Conservation (phyloP, 2,888 invertebrate species). For the Aphidius colemani region DNA sequence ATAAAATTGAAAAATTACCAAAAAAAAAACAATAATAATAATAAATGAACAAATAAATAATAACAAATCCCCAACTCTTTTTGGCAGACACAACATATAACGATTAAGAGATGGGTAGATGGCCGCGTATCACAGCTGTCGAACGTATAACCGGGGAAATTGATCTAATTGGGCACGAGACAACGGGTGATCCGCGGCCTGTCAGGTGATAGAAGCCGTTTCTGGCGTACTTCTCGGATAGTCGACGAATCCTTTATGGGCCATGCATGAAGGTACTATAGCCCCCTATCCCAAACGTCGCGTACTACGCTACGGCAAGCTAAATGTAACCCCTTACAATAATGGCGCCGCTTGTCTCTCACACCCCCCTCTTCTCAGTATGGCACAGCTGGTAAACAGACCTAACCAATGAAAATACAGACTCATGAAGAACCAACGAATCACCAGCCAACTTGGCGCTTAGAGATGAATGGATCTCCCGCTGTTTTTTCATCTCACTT, state of each 20-base stretch:
- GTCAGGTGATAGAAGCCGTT: conserved; percentile 61
- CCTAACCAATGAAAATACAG: conserved; percentile 53
- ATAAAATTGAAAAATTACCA: too few species aligned
- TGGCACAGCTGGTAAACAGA: conserved; percentile 63
- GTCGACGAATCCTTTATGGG: conserved; percentile 84
- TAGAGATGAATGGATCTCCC: conserved; percentile 59
- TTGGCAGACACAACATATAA: too few species aligned
- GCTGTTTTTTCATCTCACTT: conserved; percentile 29
- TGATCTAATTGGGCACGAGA: conserved; percentile 35
- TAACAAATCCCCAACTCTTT: too few species aligned
- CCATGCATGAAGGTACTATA: conserved; percentile 84
- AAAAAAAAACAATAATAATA: too few species aligned
- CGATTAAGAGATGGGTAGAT: too few species aligned
- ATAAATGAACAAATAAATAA: too few species aligned
- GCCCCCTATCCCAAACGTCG: conserved; percentile 78
- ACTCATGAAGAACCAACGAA: conserved; percentile 55
- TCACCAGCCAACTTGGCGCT: conserved; percentile 55
- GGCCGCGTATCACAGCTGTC: conserved; percentile 17
- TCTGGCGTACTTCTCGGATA: conserved; percentile 68
- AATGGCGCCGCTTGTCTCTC: conserved; percentile 63
- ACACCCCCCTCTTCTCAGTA: conserved; percentile 52
- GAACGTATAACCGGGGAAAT: conserved; percentile 31
- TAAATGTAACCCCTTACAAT: conserved; percentile 63
- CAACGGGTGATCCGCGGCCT: conserved; percentile 50
- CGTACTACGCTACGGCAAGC: conserved; percentile 65